A percentile compares a stretch with the other conserved stretches of the same genome.
Evolutionary conservation across 2,888 invertebrate genomes (phyloP).

Genomic region (Cryptops parisi): DNA sequence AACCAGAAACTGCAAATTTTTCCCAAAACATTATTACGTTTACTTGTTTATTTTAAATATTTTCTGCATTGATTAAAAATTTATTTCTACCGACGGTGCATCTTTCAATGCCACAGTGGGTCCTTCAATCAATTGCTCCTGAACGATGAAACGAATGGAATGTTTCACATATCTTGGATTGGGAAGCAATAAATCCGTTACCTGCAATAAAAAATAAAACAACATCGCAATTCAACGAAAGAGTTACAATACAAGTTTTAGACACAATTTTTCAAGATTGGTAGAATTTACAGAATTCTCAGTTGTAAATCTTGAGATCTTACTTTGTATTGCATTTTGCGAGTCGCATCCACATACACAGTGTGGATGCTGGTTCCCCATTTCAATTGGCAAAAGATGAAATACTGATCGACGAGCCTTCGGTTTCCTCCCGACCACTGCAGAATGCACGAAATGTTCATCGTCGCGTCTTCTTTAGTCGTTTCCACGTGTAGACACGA

Average conservation of each 20-base stretch:
- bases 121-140: neutral
- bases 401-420: neutral
- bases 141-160: neutral
- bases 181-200: neutral
- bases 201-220: neutral
- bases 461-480: neutral
- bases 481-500: neutral
- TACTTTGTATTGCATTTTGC: neutral
- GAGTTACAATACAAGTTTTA: too few species aligned
- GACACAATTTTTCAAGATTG: too few species aligned
- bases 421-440: neutral
- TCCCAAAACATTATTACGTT: too few species aligned
- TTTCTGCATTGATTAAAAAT: too few species aligned
- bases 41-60: too few species aligned
- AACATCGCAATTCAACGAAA: neutral
- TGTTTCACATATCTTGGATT: neutral
- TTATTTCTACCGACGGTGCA: neutral
- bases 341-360: neutral
- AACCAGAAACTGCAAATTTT: too few species aligned
- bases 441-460: neutral
- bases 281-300: neutral
- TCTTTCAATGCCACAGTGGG: neutral
- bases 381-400: neutral
- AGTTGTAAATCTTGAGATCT: neutral
- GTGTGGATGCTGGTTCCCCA: neutral